Conservation (phyloP, 1,140 invertebrate species). For the Nephotettix cincticeps region DNA sequence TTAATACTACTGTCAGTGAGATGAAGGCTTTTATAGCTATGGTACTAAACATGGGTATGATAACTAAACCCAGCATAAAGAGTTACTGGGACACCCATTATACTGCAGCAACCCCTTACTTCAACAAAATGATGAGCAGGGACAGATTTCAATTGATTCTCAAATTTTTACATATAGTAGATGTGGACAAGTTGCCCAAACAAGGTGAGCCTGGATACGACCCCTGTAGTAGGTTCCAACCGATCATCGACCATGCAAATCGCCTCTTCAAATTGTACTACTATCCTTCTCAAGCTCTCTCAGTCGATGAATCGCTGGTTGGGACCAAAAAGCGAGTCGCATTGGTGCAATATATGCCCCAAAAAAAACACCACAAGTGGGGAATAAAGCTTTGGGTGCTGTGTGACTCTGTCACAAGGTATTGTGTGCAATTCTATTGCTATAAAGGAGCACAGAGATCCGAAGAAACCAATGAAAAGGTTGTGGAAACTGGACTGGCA, state of each 20-base stretch:
- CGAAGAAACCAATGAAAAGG: not conserved
- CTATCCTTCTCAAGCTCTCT: slow-evolving; percentile 38
- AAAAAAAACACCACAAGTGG: not conserved
- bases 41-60: slow-evolving; percentile 15
- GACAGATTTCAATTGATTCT: slow-evolving; percentile 16
- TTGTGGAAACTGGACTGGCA: not conserved
- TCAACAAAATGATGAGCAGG: slow-evolving; percentile 6
- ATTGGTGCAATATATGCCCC: not conserved
- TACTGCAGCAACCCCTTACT: not conserved
- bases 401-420: not conserved
- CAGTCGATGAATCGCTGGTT: slow-evolving; percentile 39
- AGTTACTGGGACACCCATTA: not conserved
- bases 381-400: too few species aligned
- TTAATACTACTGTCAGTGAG: not conserved
- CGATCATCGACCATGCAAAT: slow-evolving; percentile 40
- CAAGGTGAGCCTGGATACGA: slow-evolving; percentile 37
- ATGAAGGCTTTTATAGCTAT: slow-evolving; percentile 25
- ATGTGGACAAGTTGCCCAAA: slow-evolving; percentile 30
- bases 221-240: slow-evolving; percentile 39
- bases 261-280: slow-evolving; percentile 38
- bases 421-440: not conserved
- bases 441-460: too few species aligned
- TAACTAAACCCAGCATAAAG: not conserved
- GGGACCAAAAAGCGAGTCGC: slow-evolving; percentile 23
- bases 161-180: slow-evolving; percentile 31